Evolutionary conservation across 2,797 vertebrate species (phyloP), one percentile per base, ranked within the genome.

Genomic region (Zalophus californianus): DNA sequence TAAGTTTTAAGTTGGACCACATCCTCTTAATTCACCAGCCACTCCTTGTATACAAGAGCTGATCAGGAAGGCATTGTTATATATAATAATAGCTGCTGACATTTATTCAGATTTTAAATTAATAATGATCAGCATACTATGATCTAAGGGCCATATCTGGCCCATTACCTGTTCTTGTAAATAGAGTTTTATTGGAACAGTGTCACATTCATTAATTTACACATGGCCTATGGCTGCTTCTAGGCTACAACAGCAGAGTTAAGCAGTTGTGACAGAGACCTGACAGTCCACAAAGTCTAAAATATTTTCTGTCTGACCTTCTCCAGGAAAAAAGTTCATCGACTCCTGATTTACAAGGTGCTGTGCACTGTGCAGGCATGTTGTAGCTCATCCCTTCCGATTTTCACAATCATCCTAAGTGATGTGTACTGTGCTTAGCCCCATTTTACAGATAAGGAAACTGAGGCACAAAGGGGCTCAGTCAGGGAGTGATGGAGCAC

Each of bases 181-280:
- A 91, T 92, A 86, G 77, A 88, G 72, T 79, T 88, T 92, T 48
- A 87, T 15, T 78, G 78, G 27, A 85, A 94, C 11, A 78, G 3
- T n/a, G 16, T 35, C 15, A 41, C 54, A 66, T 13, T 23, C 35
- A 12, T 62, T 78, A 7, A n/a, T 77, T 80, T 73, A 4, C 48
- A 15, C 15, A 29, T 20, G 7, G 38, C 10, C 7, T 7, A 0
- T 35, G 54, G 29, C 83, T 79, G 12, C 50, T 84, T 82, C 68
- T 21, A 66, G 60, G 41, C 38, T 11, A 29, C 48, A 50, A 1
- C 8, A 25, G 32, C 48, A 9, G 16, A 54, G 44, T 32, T 60
- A 35, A 50, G 48, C 68, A 12, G 15, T 20, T 95, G 29, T 32
- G 11, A 56, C 13, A 41, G 35, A 50, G 7, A 58, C 35, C 60